phyloP scores from a whole-genome alignment of 2,888 invertebrate species.

The Nemotelus pantherinus region DNA sequence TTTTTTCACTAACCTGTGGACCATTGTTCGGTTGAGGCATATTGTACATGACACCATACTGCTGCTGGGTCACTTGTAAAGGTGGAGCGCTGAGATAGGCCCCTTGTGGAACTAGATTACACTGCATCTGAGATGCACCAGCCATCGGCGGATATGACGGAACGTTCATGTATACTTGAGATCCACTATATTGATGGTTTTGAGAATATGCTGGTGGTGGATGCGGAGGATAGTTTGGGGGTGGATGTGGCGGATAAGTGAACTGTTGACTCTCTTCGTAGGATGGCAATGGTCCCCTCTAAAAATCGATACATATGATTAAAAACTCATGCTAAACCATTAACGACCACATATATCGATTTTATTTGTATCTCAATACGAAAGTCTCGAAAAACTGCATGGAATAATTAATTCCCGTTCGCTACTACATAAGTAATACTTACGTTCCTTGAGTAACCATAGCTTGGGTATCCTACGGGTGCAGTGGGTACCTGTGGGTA shows the following conservation, averaged over 20 bases:
- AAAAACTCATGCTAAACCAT: not conserved
- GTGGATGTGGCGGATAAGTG: conserved; percentile 35
- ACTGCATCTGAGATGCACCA: conserved; percentile 12
- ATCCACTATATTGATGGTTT: not conserved
- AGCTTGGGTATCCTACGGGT: conserved; percentile 5
- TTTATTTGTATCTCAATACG: too few relatives aligned
- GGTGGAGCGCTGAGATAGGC: not conserved
- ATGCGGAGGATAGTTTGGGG: conserved; percentile 2
- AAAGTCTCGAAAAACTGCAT: too few relatives aligned
- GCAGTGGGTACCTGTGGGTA: conserved; percentile 31
- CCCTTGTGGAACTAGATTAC: too few relatives aligned
- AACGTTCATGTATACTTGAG: not conserved
- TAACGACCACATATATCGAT: too few relatives aligned
- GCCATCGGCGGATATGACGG: not conserved
- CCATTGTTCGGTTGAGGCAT: conserved; percentile 46
- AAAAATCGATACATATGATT: not conserved
- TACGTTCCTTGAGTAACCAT: conserved; percentile 13
- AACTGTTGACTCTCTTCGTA: conserved; percentile 61
- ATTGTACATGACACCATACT: conserved; percentile 35
- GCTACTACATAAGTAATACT: not conserved
- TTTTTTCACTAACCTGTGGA: conserved; percentile 40
- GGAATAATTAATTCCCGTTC: too few relatives aligned
- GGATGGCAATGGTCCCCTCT: conserved; percentile 61
- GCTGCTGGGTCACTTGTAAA: conserved; percentile 43
- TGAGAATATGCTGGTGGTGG: conserved; percentile 10